Conservation (phyloP, 2,888 invertebrate species). For the Gerris lacustris region DNA sequence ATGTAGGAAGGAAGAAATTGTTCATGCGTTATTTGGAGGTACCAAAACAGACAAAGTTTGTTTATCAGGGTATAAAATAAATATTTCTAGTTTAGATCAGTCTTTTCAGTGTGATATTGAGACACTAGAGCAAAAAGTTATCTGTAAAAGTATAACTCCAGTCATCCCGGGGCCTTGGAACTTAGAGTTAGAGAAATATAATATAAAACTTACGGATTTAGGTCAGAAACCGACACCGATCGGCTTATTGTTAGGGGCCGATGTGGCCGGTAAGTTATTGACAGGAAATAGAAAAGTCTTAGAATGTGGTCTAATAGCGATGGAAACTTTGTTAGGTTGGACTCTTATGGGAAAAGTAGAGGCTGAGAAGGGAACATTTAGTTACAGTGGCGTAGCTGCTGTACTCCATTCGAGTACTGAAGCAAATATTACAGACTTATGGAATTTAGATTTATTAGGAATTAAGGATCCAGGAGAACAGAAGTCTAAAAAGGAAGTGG, state of each 20-base stretch:
- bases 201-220: slow-evolving; percentile 20
- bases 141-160: slow-evolving; percentile 24
- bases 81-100: slow-evolving; percentile 22
- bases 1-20: slow-evolving; percentile 21
- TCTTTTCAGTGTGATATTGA: slow-evolving; percentile 28
- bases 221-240: slow-evolving; percentile 22
- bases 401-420: slow-evolving; percentile 25
- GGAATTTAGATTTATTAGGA: slow-evolving; percentile 33
- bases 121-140: slow-evolving; percentile 24
- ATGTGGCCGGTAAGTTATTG: slow-evolving; percentile 29
- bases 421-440: slow-evolving; percentile 30
- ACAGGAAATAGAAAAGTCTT: slow-evolving; percentile 28
- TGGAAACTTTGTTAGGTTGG: slow-evolving; percentile 31
- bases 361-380: too few relatives aligned
- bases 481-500: too few relatives aligned
- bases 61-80: slow-evolving; percentile 24
- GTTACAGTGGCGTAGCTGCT: too few relatives aligned
- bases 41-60: slow-evolving; percentile 18
- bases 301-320: slow-evolving; percentile 29
- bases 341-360: too few relatives aligned
- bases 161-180: slow-evolving; percentile 21
- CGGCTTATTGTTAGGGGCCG: slow-evolving; percentile 30
- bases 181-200: not conserved
- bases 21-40: slow-evolving; percentile 29
- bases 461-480: slow-evolving; percentile 30